Base-by-base conservation (phyloP, 2,113 vertebrate species). In the Callipepla californica region DNA sequence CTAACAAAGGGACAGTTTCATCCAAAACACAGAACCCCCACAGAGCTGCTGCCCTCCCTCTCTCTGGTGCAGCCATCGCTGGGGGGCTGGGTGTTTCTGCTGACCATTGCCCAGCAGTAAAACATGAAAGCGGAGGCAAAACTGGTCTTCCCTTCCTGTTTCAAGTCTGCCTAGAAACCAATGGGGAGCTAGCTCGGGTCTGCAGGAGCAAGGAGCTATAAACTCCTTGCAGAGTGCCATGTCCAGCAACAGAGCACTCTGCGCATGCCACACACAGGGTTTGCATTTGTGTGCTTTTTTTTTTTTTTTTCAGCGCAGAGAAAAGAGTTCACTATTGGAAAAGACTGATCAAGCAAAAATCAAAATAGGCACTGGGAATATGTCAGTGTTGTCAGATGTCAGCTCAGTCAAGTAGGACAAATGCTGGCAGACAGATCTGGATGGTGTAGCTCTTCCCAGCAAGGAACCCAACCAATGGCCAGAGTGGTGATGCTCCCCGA, bases 1-100 rank as follows among this genome's bases (percentile, higher is more conserved):
- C 85, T 94, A 95, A 96, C 93, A 96, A 96, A 91, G 96, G 82
- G 80, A 94, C 91, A 93, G 94, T 95, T 92, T 94, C 96, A 94
- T 96, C 87, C 89, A 94, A 82, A 94, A 94, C 94, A 93, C 89
- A 94, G 91, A 94, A 95, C 89, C 85, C 93, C 94, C 89, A 94
- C 85, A 95, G 91, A 87, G 79, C 85, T 75, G 42, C 68, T 87
- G 85, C 87, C 85, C 82, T 91, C 85, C 89, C 75, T 38, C 26
- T 74, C 51, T 59, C 58, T 38, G 48, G 45, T 36, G 51, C 26
- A 53, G 51, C 26, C 51, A 53, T 53, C 51, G 10, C 26, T 53
- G 51, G 51, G 90, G 72, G 89, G 85, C 23, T 85, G 87, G 65
- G 81, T 95, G 57, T 61, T 94, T 85, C 68, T 92, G 82, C 65